phyloP scores from a whole-genome alignment of 2,113 vertebrate genomes.

The Xiphias gladius region DNA sequence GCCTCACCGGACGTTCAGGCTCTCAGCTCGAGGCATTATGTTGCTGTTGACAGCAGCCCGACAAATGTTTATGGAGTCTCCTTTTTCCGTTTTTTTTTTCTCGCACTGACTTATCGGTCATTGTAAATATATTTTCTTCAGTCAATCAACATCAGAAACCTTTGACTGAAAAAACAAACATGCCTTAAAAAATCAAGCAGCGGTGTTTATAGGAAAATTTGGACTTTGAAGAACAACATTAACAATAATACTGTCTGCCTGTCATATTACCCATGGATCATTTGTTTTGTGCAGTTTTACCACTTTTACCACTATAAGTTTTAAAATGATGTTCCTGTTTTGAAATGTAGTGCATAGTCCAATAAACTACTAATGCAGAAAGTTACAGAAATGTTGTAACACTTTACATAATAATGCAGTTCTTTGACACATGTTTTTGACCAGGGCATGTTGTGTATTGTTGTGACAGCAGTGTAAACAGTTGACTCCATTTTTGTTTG shows the following conservation, averaged over 20 bases:
- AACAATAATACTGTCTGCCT: not conserved
- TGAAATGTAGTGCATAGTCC: not conserved
- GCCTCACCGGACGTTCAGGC: not conserved
- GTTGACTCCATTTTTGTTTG: slow-evolving; percentile 33
- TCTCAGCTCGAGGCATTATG: not conserved
- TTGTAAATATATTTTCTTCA: not conserved
- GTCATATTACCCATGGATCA: not conserved
- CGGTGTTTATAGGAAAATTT: not conserved
- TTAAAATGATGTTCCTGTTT: not conserved
- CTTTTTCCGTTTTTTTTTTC: not conserved
- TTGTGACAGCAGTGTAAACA: slow-evolving; percentile 16
- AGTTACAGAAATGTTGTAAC: too few relatives aligned
- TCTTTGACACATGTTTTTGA: not conserved
- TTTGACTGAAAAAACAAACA: not conserved
- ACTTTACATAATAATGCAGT: not conserved
- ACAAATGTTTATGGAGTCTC: not conserved
- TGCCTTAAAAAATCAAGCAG: not conserved
- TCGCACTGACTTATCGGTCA: not conserved
- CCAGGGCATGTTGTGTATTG: not conserved
- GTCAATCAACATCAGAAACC: not conserved
- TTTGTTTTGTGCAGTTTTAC: not conserved
- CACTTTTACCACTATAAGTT: not conserved
- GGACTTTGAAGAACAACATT: not conserved
- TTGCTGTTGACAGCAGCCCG: not conserved
- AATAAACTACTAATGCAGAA: not conserved